These are phyloP conservation scores for Epiblema foenella DNA, from an alignment of 2,888 invertebrate species.

Conservation along the genomic window DNA sequence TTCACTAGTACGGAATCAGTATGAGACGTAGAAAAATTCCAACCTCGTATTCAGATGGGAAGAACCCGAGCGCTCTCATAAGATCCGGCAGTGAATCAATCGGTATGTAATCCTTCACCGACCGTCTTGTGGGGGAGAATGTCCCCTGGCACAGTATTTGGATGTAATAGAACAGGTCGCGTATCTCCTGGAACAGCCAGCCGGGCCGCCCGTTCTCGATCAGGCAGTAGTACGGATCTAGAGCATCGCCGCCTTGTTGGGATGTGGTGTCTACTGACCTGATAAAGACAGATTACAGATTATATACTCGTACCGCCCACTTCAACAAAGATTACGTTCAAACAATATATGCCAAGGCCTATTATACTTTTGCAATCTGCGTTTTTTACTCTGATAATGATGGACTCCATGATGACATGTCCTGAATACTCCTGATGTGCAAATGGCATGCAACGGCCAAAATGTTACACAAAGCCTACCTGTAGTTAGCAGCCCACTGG, in stretches of 20 bases:
- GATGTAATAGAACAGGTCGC: constrained; percentile 91
- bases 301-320: not conserved
- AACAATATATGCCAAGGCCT: not conserved
- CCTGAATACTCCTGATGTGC: not conserved
- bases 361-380: not conserved
- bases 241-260: constrained; percentile 81
- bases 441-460: not conserved
- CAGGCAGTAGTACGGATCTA: constrained; percentile 89
- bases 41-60: constrained; percentile 90
- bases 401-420: not conserved
- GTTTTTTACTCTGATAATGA: not conserved
- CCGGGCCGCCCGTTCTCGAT: constrained; percentile 89
- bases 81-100: constrained; percentile 89
- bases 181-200: constrained; percentile 89
- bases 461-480: constrained; percentile 53
- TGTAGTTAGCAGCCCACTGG: constrained; percentile 73
- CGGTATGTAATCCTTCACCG: constrained; percentile 86
- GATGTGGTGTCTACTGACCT: constrained; percentile 82
- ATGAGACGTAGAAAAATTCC: not conserved
- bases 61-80: constrained; percentile 90
- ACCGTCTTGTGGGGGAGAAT: constrained; percentile 85
- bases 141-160: constrained; percentile 90
- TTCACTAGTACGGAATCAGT: no score
- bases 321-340: not conserved
- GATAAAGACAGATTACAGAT: constrained; percentile 26